These are phyloP conservation scores for Crepidodera aurea DNA, from an alignment of 2,888 invertebrate genomes.

Conservation along the genomic window DNA sequence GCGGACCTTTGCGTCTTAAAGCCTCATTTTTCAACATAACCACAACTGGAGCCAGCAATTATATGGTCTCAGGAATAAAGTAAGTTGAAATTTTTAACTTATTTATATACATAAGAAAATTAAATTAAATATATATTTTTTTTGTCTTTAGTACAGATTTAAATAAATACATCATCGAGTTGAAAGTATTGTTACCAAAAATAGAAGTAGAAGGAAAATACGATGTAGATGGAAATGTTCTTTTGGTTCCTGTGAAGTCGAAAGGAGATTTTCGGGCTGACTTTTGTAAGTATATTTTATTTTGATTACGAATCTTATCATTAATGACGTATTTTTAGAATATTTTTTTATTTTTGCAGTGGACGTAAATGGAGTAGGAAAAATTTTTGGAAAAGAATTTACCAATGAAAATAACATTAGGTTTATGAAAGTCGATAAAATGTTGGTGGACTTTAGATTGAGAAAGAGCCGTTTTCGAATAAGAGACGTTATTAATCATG, in stretches of 20 bases:
- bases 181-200: slow-evolving; percentile 70
- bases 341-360: slow-evolving; percentile 61
- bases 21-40: slow-evolving; percentile 80
- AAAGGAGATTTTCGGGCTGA: slow-evolving; percentile 84
- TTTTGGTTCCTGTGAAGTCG: slow-evolving; percentile 80
- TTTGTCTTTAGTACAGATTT: slow-evolving; percentile 65
- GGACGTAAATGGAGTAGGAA: slow-evolving; percentile 75
- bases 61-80: slow-evolving; percentile 74
- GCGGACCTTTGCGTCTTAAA: slow-evolving; percentile 77
- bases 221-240: slow-evolving; percentile 79
- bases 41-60: slow-evolving; percentile 79
- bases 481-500: slow-evolving; percentile 75
- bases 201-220: slow-evolving; percentile 80
- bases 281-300: slow-evolving; percentile 68
- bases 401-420: slow-evolving; percentile 66
- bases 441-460: slow-evolving; percentile 76
- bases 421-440: slow-evolving; percentile 74
- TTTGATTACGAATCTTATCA: too few species aligned
- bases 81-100: slow-evolving; percentile 55
- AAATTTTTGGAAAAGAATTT: slow-evolving; percentile 74
- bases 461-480: slow-evolving; percentile 76
- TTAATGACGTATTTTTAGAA: too few species aligned
- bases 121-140: too few species aligned
- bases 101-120: too few species aligned
- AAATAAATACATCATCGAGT: slow-evolving; percentile 69